Evolutionary conservation across 2,888 invertebrate species (phyloP).

Genomic region (Yponomeuta evonymella): DNA sequence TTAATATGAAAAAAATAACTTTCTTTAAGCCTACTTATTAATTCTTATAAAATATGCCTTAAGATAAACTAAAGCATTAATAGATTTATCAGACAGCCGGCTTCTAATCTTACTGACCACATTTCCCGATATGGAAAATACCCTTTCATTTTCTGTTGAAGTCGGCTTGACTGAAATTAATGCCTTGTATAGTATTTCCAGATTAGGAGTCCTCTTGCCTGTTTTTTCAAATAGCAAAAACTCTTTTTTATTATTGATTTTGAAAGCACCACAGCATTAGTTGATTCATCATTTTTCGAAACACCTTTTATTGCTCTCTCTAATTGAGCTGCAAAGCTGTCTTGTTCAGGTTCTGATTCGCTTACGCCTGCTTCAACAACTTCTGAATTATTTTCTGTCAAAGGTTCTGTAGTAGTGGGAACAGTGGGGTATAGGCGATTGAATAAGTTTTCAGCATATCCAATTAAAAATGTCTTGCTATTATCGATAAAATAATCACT

Average conservation of each 20-base stretch:
- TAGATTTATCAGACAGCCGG: no score
- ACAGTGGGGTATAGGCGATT: slow-evolving; percentile 19
- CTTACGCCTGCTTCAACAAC: slow-evolving; percentile 18
- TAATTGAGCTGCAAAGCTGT: slow-evolving; percentile 21
- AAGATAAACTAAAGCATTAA: no score
- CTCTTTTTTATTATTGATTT: slow-evolving; percentile 23
- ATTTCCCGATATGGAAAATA: slow-evolving; percentile 22
- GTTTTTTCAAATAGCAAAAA: slow-evolving; percentile 23
- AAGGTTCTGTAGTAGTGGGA: slow-evolving; percentile 13
- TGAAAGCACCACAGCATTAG: slow-evolving; percentile 19
- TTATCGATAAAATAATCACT: slow-evolving; percentile 22
- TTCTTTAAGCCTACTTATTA: no score
- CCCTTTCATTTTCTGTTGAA: no score
- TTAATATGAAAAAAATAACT: background rate
- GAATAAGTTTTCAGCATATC: slow-evolving; percentile 17
- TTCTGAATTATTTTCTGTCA: slow-evolving; percentile 18
- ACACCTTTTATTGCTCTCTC: slow-evolving; percentile 23
- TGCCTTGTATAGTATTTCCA: slow-evolving; percentile 23
- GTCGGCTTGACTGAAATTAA: no score
- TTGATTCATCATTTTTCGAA: slow-evolving; percentile 22
- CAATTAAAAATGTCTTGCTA: slow-evolving; percentile 22
- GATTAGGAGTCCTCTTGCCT: slow-evolving; percentile 24
- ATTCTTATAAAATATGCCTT: no score
- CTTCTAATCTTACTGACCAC: slow-evolving; percentile 18
- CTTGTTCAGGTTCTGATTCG: slow-evolving; percentile 22